These are phyloP conservation scores for Nezara viridula DNA, from an alignment of 2,888 invertebrate species.

Conservation along the genomic window DNA sequence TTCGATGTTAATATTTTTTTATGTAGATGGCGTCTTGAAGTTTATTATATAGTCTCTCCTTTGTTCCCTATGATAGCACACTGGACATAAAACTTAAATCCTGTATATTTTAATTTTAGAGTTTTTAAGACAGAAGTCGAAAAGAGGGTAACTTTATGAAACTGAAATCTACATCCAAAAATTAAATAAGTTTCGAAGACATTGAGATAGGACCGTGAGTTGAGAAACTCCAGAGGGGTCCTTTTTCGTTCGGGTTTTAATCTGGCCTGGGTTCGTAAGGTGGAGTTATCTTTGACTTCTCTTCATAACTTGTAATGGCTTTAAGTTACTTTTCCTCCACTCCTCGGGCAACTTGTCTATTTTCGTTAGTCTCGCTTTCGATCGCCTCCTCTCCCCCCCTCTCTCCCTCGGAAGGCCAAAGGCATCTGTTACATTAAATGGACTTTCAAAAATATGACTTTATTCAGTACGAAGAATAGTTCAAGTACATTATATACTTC, in stretches of 20 bases:
- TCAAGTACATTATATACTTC: background rate
- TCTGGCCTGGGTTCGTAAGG: background rate
- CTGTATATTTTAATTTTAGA: background rate
- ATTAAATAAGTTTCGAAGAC: conserved; percentile 27
- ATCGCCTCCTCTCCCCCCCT: background rate
- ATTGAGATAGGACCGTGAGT: background rate
- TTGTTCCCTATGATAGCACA: too few species aligned
- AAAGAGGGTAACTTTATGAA: background rate
- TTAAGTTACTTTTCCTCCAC: conserved; percentile 40
- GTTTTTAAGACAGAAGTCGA: background rate
- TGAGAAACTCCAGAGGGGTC: background rate
- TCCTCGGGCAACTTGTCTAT: conserved; percentile 26
- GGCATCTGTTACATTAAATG: background rate
- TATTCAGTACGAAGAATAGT: background rate
- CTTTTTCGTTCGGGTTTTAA: conserved; percentile 34
- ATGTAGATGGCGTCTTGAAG: too few species aligned
- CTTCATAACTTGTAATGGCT: conserved; percentile 49
- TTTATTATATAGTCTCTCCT: too few species aligned
- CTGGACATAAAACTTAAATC: too few species aligned
- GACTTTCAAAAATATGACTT: background rate
- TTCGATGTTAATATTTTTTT: too few species aligned
- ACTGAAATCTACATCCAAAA: conserved; percentile 1
- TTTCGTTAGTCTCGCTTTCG: conserved; percentile 16
- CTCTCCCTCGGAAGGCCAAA: background rate
- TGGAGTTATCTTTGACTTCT: conserved; percentile 35